phyloP scores from a whole-genome alignment of 2,888 invertebrate genomes.

The Lithophane leautieri region DNA sequence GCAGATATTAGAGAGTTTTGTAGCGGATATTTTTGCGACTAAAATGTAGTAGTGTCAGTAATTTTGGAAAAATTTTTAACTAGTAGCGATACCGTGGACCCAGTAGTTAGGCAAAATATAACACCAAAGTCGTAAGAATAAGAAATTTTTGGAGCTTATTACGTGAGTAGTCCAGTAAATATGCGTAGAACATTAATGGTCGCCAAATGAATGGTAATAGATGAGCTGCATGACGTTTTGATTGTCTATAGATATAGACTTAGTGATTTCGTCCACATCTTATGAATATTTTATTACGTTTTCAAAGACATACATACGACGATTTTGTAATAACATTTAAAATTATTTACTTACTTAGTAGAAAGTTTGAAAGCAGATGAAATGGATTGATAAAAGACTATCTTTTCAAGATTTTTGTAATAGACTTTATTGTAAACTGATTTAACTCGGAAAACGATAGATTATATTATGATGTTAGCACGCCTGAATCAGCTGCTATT shows the following conservation, averaged over 20 bases:
- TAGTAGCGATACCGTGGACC: slow-evolving; percentile 83
- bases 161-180: slow-evolving; percentile 73
- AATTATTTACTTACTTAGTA: slow-evolving; percentile 16
- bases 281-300: slow-evolving; percentile 64
- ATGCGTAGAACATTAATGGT: slow-evolving; percentile 63
- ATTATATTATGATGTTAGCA: slow-evolving; percentile 43
- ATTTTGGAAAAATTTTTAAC: slow-evolving; percentile 87
- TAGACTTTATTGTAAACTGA: slow-evolving; percentile 35
- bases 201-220: slow-evolving; percentile 63
- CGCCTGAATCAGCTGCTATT: slow-evolving; percentile 35
- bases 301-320: slow-evolving; percentile 41
- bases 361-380: slow-evolving; percentile 12
- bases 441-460: slow-evolving; percentile 10
- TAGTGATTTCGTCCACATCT: slow-evolving; percentile 84
- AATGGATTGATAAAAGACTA: slow-evolving; percentile 18
- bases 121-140: slow-evolving; percentile 87
- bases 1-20: slow-evolving; percentile 81
- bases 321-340: slow-evolving; percentile 39
- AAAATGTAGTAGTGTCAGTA: slow-evolving; percentile 86
- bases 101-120: slow-evolving; percentile 85
- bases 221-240: slow-evolving; percentile 69
- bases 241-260: slow-evolving; percentile 76
- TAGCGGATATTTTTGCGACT: slow-evolving; percentile 86
- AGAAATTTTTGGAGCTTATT: slow-evolving; percentile 85
- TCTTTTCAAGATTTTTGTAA: slow-evolving; percentile 33